Conservation (phyloP, 64 coral and sea anemone genomes). For the Montipora efflorescens region DNA sequence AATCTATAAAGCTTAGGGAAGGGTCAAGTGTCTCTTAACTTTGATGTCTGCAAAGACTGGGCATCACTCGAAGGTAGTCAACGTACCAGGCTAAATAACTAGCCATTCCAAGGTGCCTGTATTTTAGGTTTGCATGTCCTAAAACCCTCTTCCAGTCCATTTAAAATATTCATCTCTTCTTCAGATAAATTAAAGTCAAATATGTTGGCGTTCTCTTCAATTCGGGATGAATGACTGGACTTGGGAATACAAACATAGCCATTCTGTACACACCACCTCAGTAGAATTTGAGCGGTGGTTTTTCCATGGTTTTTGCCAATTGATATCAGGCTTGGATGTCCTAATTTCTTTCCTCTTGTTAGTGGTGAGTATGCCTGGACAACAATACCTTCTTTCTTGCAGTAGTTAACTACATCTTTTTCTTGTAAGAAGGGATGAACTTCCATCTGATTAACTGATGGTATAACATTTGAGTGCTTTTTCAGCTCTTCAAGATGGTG, state of each 20-base stretch:
- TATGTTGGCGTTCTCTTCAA: constrained; percentile 85
- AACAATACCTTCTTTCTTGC: constrained; percentile 65
- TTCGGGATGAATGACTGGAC: constrained; percentile 73
- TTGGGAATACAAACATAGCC: constrained; percentile 90
- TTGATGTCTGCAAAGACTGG: no score
- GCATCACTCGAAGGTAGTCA: no score
- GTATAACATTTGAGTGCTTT: constrained; percentile 65
- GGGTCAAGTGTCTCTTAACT: no score
- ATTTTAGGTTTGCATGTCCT: constrained; percentile 94
- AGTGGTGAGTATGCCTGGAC: constrained; percentile 96
- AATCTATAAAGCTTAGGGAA: no score
- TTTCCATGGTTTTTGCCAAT: constrained; percentile 55
- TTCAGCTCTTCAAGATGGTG: constrained; percentile 92
- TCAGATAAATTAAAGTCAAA: constrained; percentile 86
- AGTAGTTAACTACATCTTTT: constrained; percentile 74
- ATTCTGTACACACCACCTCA: constrained; percentile 93
- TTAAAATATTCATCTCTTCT: constrained; percentile 73
- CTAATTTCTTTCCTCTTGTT: constrained; percentile 84
- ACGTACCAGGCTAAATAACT: background rate
- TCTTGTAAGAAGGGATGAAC: constrained; percentile 94
- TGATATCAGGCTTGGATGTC: constrained; percentile 50
- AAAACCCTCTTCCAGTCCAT: constrained; percentile 87
- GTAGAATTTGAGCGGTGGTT: constrained; percentile 83
- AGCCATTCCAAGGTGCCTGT: constrained; percentile 86
- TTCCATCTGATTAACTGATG: constrained; percentile 99